Evolutionary conservation across 2,888 invertebrate species (phyloP), one percentile per base, ranked within the genome.

Genomic region (Podabrus alpinus): DNA sequence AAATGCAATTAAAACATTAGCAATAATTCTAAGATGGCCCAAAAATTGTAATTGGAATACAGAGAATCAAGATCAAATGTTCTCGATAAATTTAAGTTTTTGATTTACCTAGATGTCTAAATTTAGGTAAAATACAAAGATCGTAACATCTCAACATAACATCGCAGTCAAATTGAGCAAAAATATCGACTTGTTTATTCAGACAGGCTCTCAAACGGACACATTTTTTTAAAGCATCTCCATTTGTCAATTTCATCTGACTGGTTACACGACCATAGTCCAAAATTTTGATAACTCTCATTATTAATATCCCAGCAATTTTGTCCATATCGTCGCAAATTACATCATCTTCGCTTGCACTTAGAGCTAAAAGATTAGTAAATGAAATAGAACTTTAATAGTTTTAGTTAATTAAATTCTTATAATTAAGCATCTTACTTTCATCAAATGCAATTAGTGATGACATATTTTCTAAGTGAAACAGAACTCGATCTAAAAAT

Each of bases 381-480:
- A 21, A 21, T 21, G 3, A 21, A 21, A 21, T 10, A 29, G 13
- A 13, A 29, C 13, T 29, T 13, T 13, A 29, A 13, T 71, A n/a
- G n/a, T 1, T 13, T 29, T 29, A 29, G 29, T 29, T 29, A 29
- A 29, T 59, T 75, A 45, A 13, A 71, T 68, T 45, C 69, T 73
- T 45, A 21, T 62, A 71, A 71, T 71, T 19, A 19, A 45, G 17
- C 21, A 19, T 72, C 29, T 77, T 74, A 80, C 81, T 74, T 68
- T 71, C 76, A 72, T 85, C 82, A 13, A 85, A 68, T n/a, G 84
- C 83, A 59, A 84, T 80, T 59, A 85, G 81, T 0, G 85, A 85
- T 68, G 80, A 80, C 15, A 74, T 76, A 74, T 85, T 84, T 70
- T 82, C 82, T 62, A 86, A 74, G 69, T 80, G 80, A 59, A 74